These are phyloP conservation scores for Triops cancriformis DNA, from an alignment of 1,140 invertebrate species.

Conservation along the genomic window DNA sequence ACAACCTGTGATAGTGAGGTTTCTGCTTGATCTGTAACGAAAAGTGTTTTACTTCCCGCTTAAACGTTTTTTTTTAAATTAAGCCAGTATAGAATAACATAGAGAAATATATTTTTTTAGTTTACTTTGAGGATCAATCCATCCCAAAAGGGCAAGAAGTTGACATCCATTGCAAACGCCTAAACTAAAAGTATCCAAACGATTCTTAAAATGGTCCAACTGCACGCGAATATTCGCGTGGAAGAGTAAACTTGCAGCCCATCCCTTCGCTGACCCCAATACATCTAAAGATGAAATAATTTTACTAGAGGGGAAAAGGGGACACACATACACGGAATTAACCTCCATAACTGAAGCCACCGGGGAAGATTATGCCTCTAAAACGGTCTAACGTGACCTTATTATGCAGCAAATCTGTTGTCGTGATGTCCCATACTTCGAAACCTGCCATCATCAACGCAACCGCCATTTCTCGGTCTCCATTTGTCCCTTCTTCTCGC, in stretches of 20 bases:
- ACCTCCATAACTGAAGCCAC: constrained; percentile 95
- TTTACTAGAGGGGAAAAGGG: background rate
- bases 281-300: constrained; percentile 59
- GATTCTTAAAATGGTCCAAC: constrained; percentile 58
- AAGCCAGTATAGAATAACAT: too few relatives aligned
- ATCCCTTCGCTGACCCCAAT: constrained; percentile 91
- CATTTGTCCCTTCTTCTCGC: constrained; percentile 93
- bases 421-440: constrained; percentile 82
- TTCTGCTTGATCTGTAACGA: background rate
- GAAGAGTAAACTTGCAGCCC: constrained; percentile 85
- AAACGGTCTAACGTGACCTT: constrained; percentile 66
- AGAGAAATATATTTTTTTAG: background rate
- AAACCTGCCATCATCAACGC: constrained; percentile 85
- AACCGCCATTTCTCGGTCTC: constrained; percentile 95
- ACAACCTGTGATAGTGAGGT: constrained; percentile 48
- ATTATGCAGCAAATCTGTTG: constrained; percentile 71
- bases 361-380: constrained; percentile 85
- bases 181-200: constrained; percentile 82
- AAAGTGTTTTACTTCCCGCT: background rate
- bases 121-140: background rate
- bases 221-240: constrained; percentile 55
- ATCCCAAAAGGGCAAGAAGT: constrained; percentile 62
- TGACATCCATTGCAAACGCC: constrained; percentile 98
- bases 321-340: constrained; percentile 27
- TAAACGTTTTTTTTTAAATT: background rate